Percentiles rank a stretch among this genome's conserved stretches.
Conservation (phyloP, 2,888 invertebrate species). For the Melieria crassipennis region DNA sequence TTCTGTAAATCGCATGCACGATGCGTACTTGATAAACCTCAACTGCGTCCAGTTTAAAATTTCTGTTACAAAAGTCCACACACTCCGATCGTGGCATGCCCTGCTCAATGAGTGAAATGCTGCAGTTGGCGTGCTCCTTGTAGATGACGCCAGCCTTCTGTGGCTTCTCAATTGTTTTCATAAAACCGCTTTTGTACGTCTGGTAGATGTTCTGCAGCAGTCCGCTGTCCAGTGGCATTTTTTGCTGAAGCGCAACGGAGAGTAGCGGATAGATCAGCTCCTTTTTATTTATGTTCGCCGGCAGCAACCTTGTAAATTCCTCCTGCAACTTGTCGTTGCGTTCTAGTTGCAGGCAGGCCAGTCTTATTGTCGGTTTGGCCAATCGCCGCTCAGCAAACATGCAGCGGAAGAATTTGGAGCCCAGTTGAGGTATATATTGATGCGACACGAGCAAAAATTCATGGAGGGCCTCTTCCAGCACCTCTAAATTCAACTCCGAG, state of each 20-base stretch:
- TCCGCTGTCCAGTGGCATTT: conserved; percentile 59
- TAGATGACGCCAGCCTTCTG: conserved; percentile 76
- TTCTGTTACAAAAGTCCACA: conserved; percentile 69
- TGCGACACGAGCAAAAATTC: conserved; percentile 73
- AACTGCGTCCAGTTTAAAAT: conserved; percentile 71
- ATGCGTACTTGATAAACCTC: conserved; percentile 71
- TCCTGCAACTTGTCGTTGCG: conserved; percentile 49
- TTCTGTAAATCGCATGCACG: conserved; percentile 69
- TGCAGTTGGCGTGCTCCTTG: conserved; percentile 70
- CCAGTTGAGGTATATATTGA: conserved; percentile 68
- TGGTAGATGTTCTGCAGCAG: conserved; percentile 69
- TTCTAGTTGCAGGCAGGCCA: conserved; percentile 71
- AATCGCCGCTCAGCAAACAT: conserved; percentile 67
- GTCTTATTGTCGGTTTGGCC: conserved; percentile 70
- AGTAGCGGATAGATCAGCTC: conserved; percentile 74
- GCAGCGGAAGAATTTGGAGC: conserved; percentile 69
- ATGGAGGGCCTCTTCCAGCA: conserved; percentile 69
- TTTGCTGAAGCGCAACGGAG: conserved; percentile 64
- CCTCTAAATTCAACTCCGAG: conserved; percentile 66
- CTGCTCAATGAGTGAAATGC: conserved; percentile 70
- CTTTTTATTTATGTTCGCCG: conserved; percentile 68
- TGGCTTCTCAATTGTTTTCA: conserved; percentile 74
- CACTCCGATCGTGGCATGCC: conserved; percentile 72
- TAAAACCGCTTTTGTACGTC: conserved; percentile 72
- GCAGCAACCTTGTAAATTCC: conserved; percentile 48